Evolutionary conservation across 2,797 vertebrate genomes (phyloP).

Genomic region (Prunella strophiata): DNA sequence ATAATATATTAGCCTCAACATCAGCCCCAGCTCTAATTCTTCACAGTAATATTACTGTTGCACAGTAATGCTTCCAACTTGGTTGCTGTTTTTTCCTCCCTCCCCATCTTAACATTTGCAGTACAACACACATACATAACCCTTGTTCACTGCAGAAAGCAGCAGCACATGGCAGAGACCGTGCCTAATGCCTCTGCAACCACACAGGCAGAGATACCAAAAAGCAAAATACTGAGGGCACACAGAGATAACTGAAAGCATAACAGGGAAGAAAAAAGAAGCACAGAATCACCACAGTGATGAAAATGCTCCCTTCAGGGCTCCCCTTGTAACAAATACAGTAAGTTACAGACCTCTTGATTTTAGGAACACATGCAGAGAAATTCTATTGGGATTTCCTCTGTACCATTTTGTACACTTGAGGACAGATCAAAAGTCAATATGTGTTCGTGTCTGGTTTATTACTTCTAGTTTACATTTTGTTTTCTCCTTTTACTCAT

Average conservation of each 20-base stretch:
- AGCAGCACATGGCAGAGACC: background rate
- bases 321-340: background rate
- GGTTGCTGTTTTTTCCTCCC: background rate
- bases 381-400: background rate
- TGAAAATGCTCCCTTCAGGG: background rate
- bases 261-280: background rate
- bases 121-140: background rate
- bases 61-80: background rate
- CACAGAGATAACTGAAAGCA: accelerated
- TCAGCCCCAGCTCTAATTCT: background rate
- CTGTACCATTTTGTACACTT: background rate
- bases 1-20: background rate
- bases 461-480: background rate
- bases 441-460: background rate
- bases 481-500: background rate
- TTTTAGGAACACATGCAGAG: background rate
- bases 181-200: accelerated
- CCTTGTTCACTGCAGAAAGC: background rate
- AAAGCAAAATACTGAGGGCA: background rate
- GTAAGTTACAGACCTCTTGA: background rate
- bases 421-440: background rate
- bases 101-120: background rate
- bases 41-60: background rate
- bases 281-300: background rate
- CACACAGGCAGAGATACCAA: background rate